Base-by-base conservation (phyloP, 2,888 invertebrate species). In the Anagyrus pseudococci region DNA sequence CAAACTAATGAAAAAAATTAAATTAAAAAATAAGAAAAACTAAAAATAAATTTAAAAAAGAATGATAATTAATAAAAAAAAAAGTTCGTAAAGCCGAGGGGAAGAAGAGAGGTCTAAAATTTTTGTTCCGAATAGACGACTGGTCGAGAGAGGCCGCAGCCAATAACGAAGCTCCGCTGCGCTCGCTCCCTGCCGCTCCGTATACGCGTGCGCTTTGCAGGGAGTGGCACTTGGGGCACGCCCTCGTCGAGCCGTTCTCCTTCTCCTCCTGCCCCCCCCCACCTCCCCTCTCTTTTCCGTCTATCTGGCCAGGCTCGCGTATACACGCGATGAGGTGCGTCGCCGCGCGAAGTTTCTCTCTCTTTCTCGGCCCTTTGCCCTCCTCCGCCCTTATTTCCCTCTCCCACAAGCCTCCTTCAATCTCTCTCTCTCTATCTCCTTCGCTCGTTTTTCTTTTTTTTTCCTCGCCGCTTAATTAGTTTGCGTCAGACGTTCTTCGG, bases 151-250 rank as follows among this genome's bases (percentile, higher is more conserved):
- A 10, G 4, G 13, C 2, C 13, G 13, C 33, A 8, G 15, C 33
- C 33, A 37, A 37, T 37, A 37, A 8, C 33, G 8, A 15, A 37
- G 33, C 33, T 8, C 33, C 33, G 8, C 10, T 2, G 8, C 2
- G 33, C 13, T 7, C 4, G 10, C 6, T 4, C 29, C 10, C 29
- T 29, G 29, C 6, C 29, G 4, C 4, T 29, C 4, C 6, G 29
- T 29, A 26, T 41, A 40, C 37, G 37, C 22, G 37, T 29, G 48
- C n/a, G 13, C 20, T 43, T 19, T 2, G 2, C 8, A 73, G 78
- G 78, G 78, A 78, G 77, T 77, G 78, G 78, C 78, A 69, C 37
- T 2, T 72, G 58, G 74, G 75, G 73, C 74, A 77, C 78, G 77
- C 78, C 77, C 72, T 71, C 71, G 19, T 26, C 52, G 22, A 1